Base-by-base conservation (phyloP, 2,888 invertebrate genomes). In the Eristalis pertinax region DNA sequence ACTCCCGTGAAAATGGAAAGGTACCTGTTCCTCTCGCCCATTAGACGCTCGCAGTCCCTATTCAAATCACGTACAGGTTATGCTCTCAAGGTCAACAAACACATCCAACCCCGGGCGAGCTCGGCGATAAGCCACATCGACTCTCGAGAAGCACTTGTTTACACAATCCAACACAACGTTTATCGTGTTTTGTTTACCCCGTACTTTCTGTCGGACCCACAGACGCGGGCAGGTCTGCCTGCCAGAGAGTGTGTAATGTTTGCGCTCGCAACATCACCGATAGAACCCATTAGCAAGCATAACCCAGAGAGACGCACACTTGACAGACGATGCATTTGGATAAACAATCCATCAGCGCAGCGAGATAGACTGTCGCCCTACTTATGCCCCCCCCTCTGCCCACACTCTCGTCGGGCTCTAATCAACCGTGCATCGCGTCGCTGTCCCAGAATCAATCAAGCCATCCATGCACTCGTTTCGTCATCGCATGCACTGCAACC, bases 71-170 rank as follows among this genome's bases (percentile, higher is more conserved):
- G 85, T 78, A 82, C 85, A 85, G 78, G 85, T 82, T 82, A 38
- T 19, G 8, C 24, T 67, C 60, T 67, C 85, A 86, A 86, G 85
- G 85, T 82, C 85, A 81, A 78, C 82, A 86, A 82, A 82, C 73
- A 74, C 77, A 10, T 68, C 70, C 43, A 13, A 29, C 0, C 32
- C 0, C 22, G 26, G 8, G 22, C 60, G 65, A 73, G 38, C 11
- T 8, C 10, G 41, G 62, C 67, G 43, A 67, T 63, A 73, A 73
- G 73, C 35, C 65, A 62, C 60, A 38, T 8, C 15, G 56, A 64
- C 73, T 67, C 80, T 69, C 50, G 60, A 29, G 24, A 82, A 78
- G 74, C 77, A 86, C 77, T 86, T 86, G 82, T 82, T 86, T 86
- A 86, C 74, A 78, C 77, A 64, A 38, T 24, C n/a, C 24, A 11